Evolutionary conservation across 2,797 vertebrate species (phyloP).

Genomic region (Fratercula arctica): DNA sequence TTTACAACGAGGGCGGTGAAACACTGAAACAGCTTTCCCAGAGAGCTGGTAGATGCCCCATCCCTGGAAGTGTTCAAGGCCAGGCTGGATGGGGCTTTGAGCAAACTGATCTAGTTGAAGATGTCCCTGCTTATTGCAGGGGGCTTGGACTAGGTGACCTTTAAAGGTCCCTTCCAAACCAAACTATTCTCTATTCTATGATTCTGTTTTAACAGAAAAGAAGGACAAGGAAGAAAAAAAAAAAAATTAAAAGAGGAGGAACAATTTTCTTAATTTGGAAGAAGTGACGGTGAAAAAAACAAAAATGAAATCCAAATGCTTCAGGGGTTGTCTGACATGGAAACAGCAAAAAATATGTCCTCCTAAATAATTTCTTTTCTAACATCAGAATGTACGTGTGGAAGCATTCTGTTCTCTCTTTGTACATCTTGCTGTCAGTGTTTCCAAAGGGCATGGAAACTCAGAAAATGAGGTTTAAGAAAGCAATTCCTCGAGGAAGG

Average conservation of each 20-base stretch:
- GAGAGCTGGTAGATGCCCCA: background rate
- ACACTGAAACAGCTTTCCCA: background rate
- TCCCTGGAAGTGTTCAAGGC: background rate
- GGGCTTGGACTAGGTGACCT: background rate
- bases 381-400: background rate
- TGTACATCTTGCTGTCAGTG: background rate
- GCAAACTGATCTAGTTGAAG: background rate
- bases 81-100: background rate
- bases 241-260: rapidly evolving
- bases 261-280: background rate
- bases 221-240: background rate
- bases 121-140: background rate
- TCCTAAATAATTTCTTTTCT: background rate
- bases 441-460: background rate
- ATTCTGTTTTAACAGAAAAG: background rate
- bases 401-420: background rate
- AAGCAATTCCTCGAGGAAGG: background rate
- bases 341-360: background rate
- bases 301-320: background rate
- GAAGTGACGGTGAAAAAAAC: background rate
- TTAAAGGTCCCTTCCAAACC: background rate
- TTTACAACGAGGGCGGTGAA: background rate
- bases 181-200: background rate
- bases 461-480: background rate
- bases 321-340: background rate